These are phyloP conservation scores for Coregonus suidteri DNA, from an alignment of 2,797 vertebrate genomes.

Conservation along the genomic window DNA sequence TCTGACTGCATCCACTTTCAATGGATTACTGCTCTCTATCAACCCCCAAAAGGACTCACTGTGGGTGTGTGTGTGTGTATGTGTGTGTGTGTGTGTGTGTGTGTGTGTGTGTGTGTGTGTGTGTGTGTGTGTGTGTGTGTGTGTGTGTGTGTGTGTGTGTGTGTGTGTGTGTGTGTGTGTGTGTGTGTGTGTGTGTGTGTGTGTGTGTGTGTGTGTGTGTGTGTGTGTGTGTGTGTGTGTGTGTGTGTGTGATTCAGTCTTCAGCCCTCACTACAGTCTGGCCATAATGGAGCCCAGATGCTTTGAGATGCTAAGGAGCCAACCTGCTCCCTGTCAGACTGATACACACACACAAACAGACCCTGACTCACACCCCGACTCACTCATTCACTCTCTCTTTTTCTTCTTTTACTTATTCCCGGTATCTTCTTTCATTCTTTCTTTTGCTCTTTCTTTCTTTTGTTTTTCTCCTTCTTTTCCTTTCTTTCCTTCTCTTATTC, in stretches of 20 bases:
- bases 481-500: slow-evolving; percentile 6
- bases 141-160: slow-evolving; percentile 17
- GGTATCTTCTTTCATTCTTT: slow-evolving; percentile 25
- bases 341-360: slow-evolving; percentile 14
- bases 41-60: neutral
- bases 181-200: slow-evolving; percentile 14
- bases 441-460: neutral
- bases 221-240: slow-evolving; percentile 37
- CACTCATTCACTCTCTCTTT: slow-evolving; percentile 51
- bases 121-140: slow-evolving; percentile 13
- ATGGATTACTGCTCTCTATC: no score
- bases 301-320: slow-evolving; percentile 77
- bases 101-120: slow-evolving; percentile 18
- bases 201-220: slow-evolving; percentile 25
- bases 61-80: slow-evolving; percentile 13
- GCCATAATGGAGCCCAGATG: slow-evolving; percentile 72
- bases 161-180: slow-evolving; percentile 20
- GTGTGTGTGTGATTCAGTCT: slow-evolving; percentile 29
- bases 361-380: slow-evolving; percentile 14
- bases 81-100: slow-evolving; percentile 18
- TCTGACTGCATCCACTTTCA: no score
- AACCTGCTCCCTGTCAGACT: slow-evolving; percentile 59
- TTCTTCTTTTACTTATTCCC: slow-evolving; percentile 29
- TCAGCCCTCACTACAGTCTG: slow-evolving; percentile 47
- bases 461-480: neutral